Conservation (phyloP, 2,113 vertebrate genomes). For the Trichomycterus rosablanca region DNA sequence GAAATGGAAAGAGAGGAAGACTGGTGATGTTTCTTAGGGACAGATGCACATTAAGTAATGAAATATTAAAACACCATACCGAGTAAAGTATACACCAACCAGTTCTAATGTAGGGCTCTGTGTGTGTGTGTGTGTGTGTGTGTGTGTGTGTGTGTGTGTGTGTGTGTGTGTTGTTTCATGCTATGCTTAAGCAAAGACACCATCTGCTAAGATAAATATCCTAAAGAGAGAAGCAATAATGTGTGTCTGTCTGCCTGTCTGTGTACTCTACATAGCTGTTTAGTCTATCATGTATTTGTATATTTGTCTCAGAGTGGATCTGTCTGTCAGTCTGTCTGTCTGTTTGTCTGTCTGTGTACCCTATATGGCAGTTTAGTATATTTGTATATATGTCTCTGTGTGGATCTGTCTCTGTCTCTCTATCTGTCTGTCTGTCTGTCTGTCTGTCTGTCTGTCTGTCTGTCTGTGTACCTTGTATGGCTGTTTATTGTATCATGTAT, state of each 20-base stretch:
- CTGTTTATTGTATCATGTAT: too few relatives aligned
- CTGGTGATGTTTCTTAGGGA: not conserved
- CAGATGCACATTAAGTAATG: constrained; percentile 23
- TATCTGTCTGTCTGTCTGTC: not conserved
- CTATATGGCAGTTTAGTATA: too few relatives aligned
- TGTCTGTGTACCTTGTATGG: not conserved
- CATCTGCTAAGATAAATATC: constrained; percentile 29
- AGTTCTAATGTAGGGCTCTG: constrained; percentile 18
- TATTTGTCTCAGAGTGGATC: too few relatives aligned
- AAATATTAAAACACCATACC: constrained; percentile 28
- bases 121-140: constrained; percentile 30
- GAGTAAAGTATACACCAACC: constrained; percentile 6
- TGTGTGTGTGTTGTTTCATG: constrained; percentile 22
- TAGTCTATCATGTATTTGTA: too few relatives aligned
- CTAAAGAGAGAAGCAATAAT: not conserved
- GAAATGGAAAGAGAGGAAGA: not conserved
- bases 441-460: not conserved
- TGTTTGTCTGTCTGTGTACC: not conserved
- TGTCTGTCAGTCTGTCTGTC: not conserved
- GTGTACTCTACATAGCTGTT: too few relatives aligned
- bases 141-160: not conserved
- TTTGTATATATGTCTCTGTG: too few relatives aligned
- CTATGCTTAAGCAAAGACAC: constrained; percentile 31
- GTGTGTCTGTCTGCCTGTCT: not conserved
- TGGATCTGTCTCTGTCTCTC: not conserved